phyloP scores from a whole-genome alignment of 2,888 invertebrate genomes.

The Plebejus argus region DNA sequence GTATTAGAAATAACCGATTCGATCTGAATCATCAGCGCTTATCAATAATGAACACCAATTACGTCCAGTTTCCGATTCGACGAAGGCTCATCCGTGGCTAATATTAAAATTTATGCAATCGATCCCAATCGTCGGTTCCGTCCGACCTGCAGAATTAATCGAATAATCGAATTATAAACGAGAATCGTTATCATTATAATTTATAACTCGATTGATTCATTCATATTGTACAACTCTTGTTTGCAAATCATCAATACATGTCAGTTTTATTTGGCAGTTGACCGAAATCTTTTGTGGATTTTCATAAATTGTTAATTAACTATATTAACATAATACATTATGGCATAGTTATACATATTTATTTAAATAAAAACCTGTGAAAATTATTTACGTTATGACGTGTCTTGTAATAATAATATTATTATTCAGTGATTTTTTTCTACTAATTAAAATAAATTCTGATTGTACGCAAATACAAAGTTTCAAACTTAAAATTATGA shows the following conservation, averaged over 20 bases:
- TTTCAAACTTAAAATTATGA: not conserved
- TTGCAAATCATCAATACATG: slow-evolving; percentile 13
- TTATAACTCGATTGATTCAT: slow-evolving; percentile 35
- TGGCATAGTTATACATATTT: too few relatives aligned
- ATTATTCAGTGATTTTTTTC: not conserved
- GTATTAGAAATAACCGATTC: slow-evolving; percentile 38
- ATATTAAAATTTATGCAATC: slow-evolving; percentile 68
- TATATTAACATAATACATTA: not conserved
- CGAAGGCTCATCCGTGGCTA: slow-evolving; percentile 44
- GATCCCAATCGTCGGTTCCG: slow-evolving; percentile 58
- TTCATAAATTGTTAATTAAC: not conserved
- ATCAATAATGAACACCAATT: slow-evolving; percentile 61
- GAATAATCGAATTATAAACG: slow-evolving; percentile 40
- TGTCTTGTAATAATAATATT: too few relatives aligned
- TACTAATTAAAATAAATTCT: not conserved
- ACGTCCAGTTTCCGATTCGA: slow-evolving; percentile 47
- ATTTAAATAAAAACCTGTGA: too few relatives aligned
- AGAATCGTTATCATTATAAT: slow-evolving; percentile 37
- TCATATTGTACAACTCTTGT: slow-evolving; percentile 27
- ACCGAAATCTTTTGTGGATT: not conserved
- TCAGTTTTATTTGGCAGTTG: not conserved
- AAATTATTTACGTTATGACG: too few relatives aligned
- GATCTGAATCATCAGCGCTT: slow-evolving; percentile 53
- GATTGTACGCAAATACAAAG: not conserved
- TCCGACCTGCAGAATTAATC: slow-evolving; percentile 47